Evolutionary conservation across 1,140 invertebrate genomes (phyloP).

Genomic region (Ips nitidus): DNA sequence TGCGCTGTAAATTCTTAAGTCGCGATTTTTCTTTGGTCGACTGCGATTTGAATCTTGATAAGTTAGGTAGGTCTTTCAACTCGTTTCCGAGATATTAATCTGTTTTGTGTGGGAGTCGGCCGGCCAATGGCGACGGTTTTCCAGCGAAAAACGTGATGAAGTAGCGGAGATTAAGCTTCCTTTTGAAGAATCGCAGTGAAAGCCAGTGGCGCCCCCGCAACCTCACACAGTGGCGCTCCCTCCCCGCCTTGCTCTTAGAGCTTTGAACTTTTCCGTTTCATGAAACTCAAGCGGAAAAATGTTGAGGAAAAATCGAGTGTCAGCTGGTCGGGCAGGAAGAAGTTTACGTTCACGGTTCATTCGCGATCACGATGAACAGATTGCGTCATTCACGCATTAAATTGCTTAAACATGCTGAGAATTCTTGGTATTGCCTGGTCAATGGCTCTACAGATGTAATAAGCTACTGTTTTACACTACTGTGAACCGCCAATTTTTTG

Average conservation of each 20-base stretch:
- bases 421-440: too few species aligned
- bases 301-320: too few species aligned
- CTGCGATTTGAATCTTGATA: background rate
- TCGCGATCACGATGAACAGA: background rate
- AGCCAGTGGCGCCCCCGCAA: too few species aligned
- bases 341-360: background rate
- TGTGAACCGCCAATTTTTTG: too few species aligned
- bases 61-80: background rate
- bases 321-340: too few species aligned
- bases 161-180: background rate
- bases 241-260: too few species aligned
- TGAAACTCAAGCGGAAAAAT: too few species aligned
- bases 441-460: too few species aligned
- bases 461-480: too few species aligned
- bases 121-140: background rate
- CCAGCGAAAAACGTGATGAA: background rate
- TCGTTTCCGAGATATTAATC: background rate
- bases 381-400: conserved; percentile 6
- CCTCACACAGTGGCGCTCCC: too few species aligned
- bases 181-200: background rate
- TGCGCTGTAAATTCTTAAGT: background rate
- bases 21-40: background rate
- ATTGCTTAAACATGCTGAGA: background rate
- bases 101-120: background rate
- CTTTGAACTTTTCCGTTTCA: too few species aligned